phyloP scores from a whole-genome alignment of 2,113 vertebrate genomes.

The Burhinus bistriatus region DNA sequence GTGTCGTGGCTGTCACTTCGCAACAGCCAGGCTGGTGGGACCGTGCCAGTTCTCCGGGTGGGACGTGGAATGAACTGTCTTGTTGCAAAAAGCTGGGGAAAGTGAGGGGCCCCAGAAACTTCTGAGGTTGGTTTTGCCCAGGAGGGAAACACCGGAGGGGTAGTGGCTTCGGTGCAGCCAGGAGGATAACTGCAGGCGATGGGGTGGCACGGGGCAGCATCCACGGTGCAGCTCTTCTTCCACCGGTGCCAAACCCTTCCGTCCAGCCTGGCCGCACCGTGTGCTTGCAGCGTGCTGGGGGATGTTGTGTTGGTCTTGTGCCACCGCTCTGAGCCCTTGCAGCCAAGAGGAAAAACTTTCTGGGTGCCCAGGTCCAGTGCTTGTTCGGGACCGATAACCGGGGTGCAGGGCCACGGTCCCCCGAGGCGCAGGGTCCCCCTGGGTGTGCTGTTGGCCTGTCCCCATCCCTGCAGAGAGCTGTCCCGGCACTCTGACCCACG shows the following conservation, averaged over 20 bases:
- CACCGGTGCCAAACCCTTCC: not conserved
- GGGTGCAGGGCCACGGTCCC: fast-evolving
- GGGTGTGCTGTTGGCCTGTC: not conserved
- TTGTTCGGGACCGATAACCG: fast-evolving
- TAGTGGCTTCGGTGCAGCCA: fast-evolving
- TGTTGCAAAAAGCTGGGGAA: not conserved
- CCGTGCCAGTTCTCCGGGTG: not conserved
- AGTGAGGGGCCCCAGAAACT: not conserved
- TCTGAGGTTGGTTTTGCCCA: not conserved
- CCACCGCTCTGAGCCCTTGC: not conserved
- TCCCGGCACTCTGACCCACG: not conserved
- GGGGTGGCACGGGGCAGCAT: not conserved
- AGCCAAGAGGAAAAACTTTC: not conserved
- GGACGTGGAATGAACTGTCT: not conserved
- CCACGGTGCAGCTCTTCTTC: fast-evolving
- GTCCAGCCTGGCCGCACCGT: fast-evolving
- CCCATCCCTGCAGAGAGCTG: not conserved
- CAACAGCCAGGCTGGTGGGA: not conserved
- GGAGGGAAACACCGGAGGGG: not conserved
- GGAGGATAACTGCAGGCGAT: fast-evolving
- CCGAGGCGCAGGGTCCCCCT: fast-evolving
- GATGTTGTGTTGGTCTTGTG: not conserved
- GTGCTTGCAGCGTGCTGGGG: not conserved
- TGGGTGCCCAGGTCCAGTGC: not conserved
- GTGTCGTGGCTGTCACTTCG: fast-evolving